Evolutionary conservation across 2,113 vertebrate species (phyloP).

Genomic region (Apus apus): DNA sequence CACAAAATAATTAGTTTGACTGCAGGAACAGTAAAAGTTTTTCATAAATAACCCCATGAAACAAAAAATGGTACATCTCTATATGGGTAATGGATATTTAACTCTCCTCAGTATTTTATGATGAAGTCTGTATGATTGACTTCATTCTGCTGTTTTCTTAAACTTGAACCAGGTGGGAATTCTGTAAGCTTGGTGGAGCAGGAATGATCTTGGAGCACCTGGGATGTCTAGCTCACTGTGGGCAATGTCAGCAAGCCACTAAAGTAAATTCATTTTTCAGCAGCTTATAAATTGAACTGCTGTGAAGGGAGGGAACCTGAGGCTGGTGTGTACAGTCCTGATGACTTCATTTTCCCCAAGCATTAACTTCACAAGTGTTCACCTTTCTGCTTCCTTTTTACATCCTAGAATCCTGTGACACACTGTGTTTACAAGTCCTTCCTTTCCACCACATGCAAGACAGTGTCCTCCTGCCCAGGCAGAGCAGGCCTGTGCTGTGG

Average conservation of each 20-base stretch:
- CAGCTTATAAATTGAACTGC: not conserved
- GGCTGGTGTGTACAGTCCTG: not conserved
- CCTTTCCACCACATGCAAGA: not conserved
- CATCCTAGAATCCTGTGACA: not conserved
- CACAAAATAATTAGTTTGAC: not conserved
- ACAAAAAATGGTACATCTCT: not conserved
- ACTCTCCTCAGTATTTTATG: not conserved
- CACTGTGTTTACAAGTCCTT: accelerated
- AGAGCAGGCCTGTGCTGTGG: accelerated
- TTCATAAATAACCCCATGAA: not conserved
- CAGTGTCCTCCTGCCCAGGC: not conserved
- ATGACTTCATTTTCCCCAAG: not conserved
- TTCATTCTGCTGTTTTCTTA: not conserved
- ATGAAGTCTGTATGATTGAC: not conserved
- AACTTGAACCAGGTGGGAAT: slow-evolving; percentile 28
- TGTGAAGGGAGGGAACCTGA: not conserved
- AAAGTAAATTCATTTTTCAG: slow-evolving; percentile 25
- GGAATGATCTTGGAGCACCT: not conserved
- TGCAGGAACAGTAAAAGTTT: not conserved
- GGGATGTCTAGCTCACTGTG: not conserved
- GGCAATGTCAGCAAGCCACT: slow-evolving; percentile 20
- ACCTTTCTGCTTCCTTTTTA: not conserved
- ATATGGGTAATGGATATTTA: not conserved
- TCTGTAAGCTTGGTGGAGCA: not conserved
- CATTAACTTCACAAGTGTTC: accelerated